Conservation (phyloP, 2,113 vertebrate species). For the Phodopus roborovskii region DNA sequence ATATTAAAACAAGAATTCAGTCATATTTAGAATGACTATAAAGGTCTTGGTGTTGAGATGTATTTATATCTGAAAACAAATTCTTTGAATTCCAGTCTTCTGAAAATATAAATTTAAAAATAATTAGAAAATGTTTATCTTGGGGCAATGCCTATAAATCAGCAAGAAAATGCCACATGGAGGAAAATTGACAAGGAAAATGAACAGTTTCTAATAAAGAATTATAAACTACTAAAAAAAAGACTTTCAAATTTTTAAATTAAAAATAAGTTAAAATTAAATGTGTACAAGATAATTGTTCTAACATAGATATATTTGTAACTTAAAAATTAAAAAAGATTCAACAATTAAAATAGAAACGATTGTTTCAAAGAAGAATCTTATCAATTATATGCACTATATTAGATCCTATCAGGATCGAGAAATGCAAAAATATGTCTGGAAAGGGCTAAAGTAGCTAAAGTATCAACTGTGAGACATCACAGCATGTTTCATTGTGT, state of each 20-base stretch:
- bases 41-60: background rate
- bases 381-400: background rate
- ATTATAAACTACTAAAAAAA: background rate
- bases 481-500: background rate
- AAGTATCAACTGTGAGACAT: too few species aligned
- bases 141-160: too few species aligned
- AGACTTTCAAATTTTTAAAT: too few species aligned
- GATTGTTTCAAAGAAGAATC: background rate
- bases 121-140: background rate
- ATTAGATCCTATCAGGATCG: background rate
- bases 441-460: background rate
- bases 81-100: background rate
- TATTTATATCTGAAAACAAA: background rate
- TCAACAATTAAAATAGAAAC: background rate
- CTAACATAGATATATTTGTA: background rate
- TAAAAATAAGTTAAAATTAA: background rate
- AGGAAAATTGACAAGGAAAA: background rate
- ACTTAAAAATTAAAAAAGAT: background rate
- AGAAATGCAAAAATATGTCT: background rate
- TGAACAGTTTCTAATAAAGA: slow-evolving; percentile 1
- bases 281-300: background rate
- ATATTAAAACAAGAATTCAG: background rate
- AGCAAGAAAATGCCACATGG: background rate
- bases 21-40: background rate
- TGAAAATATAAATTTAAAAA: slow-evolving; percentile 9